These are phyloP conservation scores for Sinocyclocheilus maitianheensis DNA, from an alignment of 2,113 vertebrate genomes.

Conservation along the genomic window DNA sequence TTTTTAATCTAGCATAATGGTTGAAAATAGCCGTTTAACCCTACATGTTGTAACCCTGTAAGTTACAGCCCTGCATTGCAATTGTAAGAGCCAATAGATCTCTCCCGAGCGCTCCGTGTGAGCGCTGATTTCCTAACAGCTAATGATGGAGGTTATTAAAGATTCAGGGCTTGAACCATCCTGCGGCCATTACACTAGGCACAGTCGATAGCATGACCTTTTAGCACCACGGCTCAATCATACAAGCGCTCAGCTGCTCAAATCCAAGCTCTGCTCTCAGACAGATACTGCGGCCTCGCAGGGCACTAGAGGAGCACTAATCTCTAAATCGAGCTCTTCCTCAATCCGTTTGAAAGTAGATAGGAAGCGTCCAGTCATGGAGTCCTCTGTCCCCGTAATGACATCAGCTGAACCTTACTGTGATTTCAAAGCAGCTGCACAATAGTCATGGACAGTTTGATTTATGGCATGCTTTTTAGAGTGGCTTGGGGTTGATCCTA, in stretches of 20 bases:
- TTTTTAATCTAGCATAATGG: not conserved
- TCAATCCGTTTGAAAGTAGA: constrained; percentile 53
- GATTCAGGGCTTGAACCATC: constrained; percentile 53
- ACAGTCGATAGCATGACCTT: constrained; percentile 57
- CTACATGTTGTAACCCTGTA: not conserved
- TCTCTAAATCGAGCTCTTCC: constrained; percentile 53
- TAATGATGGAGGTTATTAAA: constrained; percentile 57
- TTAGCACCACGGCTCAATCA: constrained; percentile 56
- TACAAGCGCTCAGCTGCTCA: constrained; percentile 45
- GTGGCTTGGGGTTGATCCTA: not conserved
- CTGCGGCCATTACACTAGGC: constrained; percentile 51
- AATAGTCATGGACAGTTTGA: not conserved
- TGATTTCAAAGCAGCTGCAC: constrained; percentile 34
- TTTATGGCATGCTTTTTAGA: not conserved
- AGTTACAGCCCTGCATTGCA: not conserved
- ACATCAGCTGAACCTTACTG: constrained; percentile 39
- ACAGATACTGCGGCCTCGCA: constrained; percentile 35
- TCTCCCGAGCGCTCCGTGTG: constrained; percentile 1
- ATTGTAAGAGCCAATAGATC: constrained; percentile 17
- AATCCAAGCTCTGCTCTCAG: constrained; percentile 47
- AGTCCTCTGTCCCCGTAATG: constrained; percentile 32
- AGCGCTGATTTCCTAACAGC: constrained; percentile 50
- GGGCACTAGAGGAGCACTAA: constrained; percentile 53
- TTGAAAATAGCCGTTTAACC: not conserved
- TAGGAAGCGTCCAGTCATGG: constrained; percentile 51